phyloP scores from a whole-genome alignment of 1,140 invertebrate species.

The Danaus melanippus region DNA sequence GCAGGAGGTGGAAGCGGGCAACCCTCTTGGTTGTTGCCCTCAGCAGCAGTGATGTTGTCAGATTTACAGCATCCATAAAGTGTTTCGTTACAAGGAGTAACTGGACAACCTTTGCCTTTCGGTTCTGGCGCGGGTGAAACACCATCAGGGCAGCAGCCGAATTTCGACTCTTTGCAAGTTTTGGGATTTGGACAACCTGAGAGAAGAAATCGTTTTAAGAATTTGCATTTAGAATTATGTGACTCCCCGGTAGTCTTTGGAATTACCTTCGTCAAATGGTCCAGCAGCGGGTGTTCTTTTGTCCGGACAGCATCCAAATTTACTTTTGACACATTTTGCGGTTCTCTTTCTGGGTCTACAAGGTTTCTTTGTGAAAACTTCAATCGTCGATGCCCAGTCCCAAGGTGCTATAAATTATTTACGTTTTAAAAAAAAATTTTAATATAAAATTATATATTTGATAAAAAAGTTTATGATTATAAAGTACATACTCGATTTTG shows the following conservation, averaged over 20 bases:
- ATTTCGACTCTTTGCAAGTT: slow-evolving; percentile 86
- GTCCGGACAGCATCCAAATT: slow-evolving; percentile 94
- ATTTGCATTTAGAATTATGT: background rate
- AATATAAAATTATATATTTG: slow-evolving; percentile 6
- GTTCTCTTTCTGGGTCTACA: slow-evolving; percentile 76
- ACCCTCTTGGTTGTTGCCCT: slow-evolving; percentile 87
- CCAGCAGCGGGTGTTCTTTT: slow-evolving; percentile 85
- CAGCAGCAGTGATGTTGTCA: slow-evolving; percentile 83
- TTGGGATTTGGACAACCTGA: slow-evolving; percentile 78
- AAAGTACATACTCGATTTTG: slow-evolving; percentile 12
- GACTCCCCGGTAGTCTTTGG: background rate
- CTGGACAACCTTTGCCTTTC: slow-evolving; percentile 83
- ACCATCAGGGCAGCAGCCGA: slow-evolving; percentile 92
- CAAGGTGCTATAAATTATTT: slow-evolving; percentile 35
- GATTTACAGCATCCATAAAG: slow-evolving; percentile 87
- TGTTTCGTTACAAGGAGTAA: slow-evolving; percentile 81
- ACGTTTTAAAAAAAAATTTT: background rate
- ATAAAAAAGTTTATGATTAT: background rate
- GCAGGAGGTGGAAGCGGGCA: slow-evolving; percentile 80
- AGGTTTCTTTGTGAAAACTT: slow-evolving; percentile 62
- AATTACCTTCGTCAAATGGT: slow-evolving; percentile 83
- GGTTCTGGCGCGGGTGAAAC: slow-evolving; percentile 85
- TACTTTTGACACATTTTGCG: slow-evolving; percentile 77
- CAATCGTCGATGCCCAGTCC: slow-evolving; percentile 62
- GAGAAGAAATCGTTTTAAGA: slow-evolving; percentile 6